Percentiles rank a stretch among this genome's conserved stretches.
Conservation (phyloP, 1,140 invertebrate species). For the Caenorhabditis remanei region DNA sequence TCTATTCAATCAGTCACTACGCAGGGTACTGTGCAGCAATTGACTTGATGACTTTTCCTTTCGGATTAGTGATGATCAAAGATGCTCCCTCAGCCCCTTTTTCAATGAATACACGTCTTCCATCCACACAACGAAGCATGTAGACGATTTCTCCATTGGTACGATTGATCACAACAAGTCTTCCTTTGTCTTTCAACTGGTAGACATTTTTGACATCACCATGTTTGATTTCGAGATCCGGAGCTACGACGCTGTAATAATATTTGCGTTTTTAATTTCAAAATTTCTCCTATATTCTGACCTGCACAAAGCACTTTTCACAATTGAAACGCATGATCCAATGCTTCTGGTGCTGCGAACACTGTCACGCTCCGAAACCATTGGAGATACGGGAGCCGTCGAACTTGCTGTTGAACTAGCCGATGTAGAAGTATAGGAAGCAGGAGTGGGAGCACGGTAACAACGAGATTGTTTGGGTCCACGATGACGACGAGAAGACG, state of each 20-base stretch:
- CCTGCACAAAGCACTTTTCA: background rate
- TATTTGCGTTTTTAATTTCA: background rate
- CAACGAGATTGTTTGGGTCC: background rate
- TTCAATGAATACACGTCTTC: conserved; percentile 21
- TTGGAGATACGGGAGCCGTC: too few species aligned
- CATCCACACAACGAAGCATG: conserved; percentile 59
- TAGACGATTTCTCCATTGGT: conserved; percentile 5
- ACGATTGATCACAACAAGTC: conserved; percentile 24
- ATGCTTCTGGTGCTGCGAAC: background rate
- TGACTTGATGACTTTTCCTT: conserved; percentile 31
- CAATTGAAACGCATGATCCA: background rate
- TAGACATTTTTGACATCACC: conserved; percentile 22
- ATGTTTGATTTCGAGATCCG: background rate
- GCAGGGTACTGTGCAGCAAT: background rate
- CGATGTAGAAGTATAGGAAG: background rate
- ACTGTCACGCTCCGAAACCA: background rate
- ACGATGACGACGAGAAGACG: background rate
- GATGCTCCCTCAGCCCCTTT: background rate
- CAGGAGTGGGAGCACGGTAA: background rate
- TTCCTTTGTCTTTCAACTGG: conserved; percentile 38
- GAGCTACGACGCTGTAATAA: background rate
- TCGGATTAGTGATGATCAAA: conserved; percentile 22
- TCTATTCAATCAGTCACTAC: too few species aligned
- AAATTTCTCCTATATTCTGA: background rate
- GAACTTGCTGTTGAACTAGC: background rate